phyloP scores from a whole-genome alignment of 2,888 invertebrate species.

The Nomada flava region DNA sequence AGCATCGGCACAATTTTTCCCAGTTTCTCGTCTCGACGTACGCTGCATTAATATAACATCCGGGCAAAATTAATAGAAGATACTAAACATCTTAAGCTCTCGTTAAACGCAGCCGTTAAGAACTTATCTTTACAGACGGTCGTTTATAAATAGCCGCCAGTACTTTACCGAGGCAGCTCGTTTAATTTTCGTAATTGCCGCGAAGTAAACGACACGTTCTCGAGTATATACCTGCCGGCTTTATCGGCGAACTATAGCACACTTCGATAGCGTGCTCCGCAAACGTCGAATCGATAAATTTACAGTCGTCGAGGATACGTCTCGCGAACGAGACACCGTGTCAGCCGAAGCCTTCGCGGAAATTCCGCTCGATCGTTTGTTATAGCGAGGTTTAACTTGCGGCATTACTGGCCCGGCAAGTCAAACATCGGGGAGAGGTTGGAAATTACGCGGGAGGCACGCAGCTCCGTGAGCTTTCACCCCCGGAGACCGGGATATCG shows the following conservation, averaged over 20 bases:
- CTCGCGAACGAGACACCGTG: slow-evolving; percentile 44
- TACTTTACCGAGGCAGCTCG: slow-evolving; percentile 39
- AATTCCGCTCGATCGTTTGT: slow-evolving; percentile 65
- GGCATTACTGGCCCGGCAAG: slow-evolving; percentile 69
- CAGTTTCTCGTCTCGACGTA: not conserved
- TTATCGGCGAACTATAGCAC: slow-evolving; percentile 3
- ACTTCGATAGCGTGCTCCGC: slow-evolving; percentile 24
- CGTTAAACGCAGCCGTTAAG: slow-evolving; percentile 43
- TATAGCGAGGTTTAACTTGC: slow-evolving; percentile 67
- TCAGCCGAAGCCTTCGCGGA: slow-evolving; percentile 55
- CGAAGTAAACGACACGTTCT: slow-evolving; percentile 12
- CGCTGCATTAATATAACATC: slow-evolving; percentile 8
- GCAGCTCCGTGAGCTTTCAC: slow-evolving; percentile 48
- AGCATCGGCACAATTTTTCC: slow-evolving; percentile 34
- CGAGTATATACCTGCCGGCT: slow-evolving; percentile 7
- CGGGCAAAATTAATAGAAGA: slow-evolving; percentile 29
- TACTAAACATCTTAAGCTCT: slow-evolving; percentile 23
- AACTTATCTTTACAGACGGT: slow-evolving; percentile 33
- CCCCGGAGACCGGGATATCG: slow-evolving; percentile 55
- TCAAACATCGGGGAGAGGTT: slow-evolving; percentile 62
- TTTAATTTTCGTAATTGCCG: slow-evolving; percentile 51
- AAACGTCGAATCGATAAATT: slow-evolving; percentile 55
- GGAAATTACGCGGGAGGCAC: slow-evolving; percentile 62
- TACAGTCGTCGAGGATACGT: slow-evolving; percentile 47
- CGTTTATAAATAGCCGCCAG: slow-evolving; percentile 39